Evolutionary conservation across 2,888 invertebrate species (phyloP).

Genomic region (Euplagia quadripunctaria): DNA sequence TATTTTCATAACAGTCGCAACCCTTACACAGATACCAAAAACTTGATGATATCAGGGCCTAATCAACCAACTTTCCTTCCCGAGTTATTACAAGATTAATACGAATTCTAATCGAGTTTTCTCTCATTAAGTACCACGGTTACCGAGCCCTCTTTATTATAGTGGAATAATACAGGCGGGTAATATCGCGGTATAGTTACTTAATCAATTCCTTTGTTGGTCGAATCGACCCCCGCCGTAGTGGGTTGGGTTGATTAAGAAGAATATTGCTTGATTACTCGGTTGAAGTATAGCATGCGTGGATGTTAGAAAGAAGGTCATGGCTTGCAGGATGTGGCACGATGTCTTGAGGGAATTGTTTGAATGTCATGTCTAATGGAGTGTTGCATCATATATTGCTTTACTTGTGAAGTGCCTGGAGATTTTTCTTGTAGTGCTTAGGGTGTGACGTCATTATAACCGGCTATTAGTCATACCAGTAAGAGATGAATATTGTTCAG

Average conservation of each 20-base stretch:
- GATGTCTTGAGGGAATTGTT: constrained; percentile 18
- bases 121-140: constrained; percentile 86
- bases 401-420: background rate
- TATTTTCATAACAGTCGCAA: constrained; percentile 21
- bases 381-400: constrained; percentile 5
- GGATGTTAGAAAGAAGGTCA: constrained; percentile 60
- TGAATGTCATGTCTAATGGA: constrained; percentile 15
- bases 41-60: constrained; percentile 54
- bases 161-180: constrained; percentile 84
- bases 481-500: too few species aligned
- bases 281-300: constrained; percentile 78
- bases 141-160: constrained; percentile 86
- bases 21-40: constrained; percentile 46
- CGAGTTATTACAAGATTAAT: constrained; percentile 83
- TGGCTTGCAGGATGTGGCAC: constrained; percentile 55
- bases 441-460: background rate
- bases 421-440: background rate
- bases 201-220: constrained; percentile 88
- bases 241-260: constrained; percentile 87
- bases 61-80: constrained; percentile 78
- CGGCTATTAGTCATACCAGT: background rate
- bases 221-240: constrained; percentile 80
- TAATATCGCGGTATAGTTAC: constrained; percentile 87
- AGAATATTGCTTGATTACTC: constrained; percentile 87
- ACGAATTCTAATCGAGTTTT: constrained; percentile 87